Conservation (phyloP, 2,888 invertebrate species). For the Pemphredon lugubris region DNA sequence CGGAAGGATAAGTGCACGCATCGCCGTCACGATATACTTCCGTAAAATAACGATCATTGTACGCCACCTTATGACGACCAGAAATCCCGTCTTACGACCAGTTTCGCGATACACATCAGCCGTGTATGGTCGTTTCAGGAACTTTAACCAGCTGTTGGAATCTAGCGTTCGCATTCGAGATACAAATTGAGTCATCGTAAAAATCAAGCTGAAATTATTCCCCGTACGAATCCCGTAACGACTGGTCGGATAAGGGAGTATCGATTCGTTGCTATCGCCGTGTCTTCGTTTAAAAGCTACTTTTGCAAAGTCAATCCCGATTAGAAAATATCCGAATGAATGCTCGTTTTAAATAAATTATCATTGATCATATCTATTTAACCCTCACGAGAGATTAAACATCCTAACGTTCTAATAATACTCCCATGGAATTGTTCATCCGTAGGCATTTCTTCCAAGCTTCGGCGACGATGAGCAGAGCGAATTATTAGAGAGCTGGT, state of each 20-base stretch:
- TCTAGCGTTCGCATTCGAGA: conserved; percentile 28
- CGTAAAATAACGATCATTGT: conserved; percentile 54
- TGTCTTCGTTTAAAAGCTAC: conserved; percentile 21
- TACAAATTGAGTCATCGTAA: conserved; percentile 43
- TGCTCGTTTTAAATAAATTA: no score
- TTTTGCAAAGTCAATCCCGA: no score
- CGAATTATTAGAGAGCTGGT: no score
- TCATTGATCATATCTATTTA: no score
- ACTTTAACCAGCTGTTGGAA: conserved; percentile 42
- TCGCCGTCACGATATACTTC: conserved; percentile 25
- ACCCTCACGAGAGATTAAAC: no score
- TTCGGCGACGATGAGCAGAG: no score
- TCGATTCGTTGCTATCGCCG: conserved; percentile 1
- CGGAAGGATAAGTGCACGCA: no score
- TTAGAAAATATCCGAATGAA: no score
- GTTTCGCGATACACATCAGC: conserved; percentile 47
- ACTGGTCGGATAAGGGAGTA: conserved; percentile 22
- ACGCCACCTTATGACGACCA: conserved; percentile 35
- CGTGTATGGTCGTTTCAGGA: conserved; percentile 32
- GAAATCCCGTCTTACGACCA: conserved; percentile 37
- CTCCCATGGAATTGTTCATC: no score
- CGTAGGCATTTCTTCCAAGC: no score
- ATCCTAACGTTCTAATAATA: no score
- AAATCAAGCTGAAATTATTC: conserved; percentile 38
- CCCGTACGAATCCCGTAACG: neutral